Conservation (phyloP, 2,113 vertebrate genomes). For the Dicentrarchus labrax region DNA sequence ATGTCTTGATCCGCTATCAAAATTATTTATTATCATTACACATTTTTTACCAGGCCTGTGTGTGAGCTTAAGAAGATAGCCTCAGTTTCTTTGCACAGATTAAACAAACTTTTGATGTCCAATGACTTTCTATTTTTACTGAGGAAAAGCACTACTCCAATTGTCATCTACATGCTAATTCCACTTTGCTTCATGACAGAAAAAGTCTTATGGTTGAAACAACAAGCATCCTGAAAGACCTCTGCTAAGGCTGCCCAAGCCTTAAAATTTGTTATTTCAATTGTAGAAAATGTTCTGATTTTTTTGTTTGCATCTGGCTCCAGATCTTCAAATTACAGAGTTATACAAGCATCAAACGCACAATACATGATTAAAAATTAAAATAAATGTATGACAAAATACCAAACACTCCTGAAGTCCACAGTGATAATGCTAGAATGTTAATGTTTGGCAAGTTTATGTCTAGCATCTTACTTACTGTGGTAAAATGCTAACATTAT, state of each 20-base stretch:
- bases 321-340: neutral
- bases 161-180: neutral
- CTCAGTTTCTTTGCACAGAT: neutral
- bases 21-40: no score
- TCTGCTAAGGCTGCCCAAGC: neutral
- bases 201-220: neutral
- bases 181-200: neutral
- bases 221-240: neutral
- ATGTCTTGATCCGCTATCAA: neutral
- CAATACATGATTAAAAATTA: no score
- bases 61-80: constrained; percentile 10
- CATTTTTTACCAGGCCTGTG: neutral
- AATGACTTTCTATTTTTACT: constrained; percentile 14
- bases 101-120: constrained; percentile 4
- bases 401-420: no score
- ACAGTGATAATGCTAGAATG: neutral
- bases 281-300: neutral
- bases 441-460: neutral
- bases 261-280: neutral
- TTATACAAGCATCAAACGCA: neutral
- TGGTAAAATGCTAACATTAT: neutral
- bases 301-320: neutral
- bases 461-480: neutral
- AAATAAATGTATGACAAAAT: no score
- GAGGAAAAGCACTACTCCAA: neutral